Conservation (phyloP, 2,888 invertebrate species). For the Nudaria mundana region DNA sequence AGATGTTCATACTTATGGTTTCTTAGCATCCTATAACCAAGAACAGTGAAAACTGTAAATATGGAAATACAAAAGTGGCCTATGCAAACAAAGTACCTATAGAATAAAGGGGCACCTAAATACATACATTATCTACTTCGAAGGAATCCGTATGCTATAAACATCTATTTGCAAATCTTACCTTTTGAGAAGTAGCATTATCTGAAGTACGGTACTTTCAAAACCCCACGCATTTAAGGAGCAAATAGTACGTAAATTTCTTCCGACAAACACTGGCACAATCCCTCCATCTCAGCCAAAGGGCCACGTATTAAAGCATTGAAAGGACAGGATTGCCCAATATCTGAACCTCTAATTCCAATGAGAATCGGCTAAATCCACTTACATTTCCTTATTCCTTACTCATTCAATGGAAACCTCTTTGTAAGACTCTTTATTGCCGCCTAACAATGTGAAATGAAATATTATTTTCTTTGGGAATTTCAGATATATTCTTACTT, state of each 20-base stretch:
- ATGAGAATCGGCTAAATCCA: conserved; percentile 54
- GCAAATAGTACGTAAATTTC: conserved; percentile 53
- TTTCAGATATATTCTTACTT: conserved; percentile 48
- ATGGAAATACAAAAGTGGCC: conserved; percentile 29
- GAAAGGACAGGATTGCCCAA: conserved; percentile 53
- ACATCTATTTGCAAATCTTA: conserved; percentile 34
- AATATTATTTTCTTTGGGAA: conserved; percentile 42
- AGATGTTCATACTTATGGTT: conserved; percentile 7
- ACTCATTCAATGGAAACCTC: conserved; percentile 51
- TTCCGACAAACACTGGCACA: conserved; percentile 46
- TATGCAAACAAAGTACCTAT: conserved; percentile 31
- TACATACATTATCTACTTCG: conserved; percentile 23
- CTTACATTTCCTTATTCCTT: conserved; percentile 51
- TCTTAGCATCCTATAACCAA: conserved; percentile 5
- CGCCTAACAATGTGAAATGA: conserved; percentile 41
- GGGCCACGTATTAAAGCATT: conserved; percentile 48
- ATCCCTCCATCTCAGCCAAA: conserved; percentile 56
- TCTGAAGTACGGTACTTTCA: conserved; percentile 17
- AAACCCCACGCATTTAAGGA: conserved; percentile 35
- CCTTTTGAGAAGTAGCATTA: conserved; percentile 27
- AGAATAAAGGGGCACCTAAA: conserved; percentile 29
- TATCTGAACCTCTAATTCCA: conserved; percentile 48
- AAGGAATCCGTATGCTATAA: conserved; percentile 24
- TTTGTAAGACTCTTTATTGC: conserved; percentile 57
- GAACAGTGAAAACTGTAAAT: conserved; percentile 27